Base-by-base conservation (phyloP, 2,888 invertebrate genomes). In the Julus scandinavius region DNA sequence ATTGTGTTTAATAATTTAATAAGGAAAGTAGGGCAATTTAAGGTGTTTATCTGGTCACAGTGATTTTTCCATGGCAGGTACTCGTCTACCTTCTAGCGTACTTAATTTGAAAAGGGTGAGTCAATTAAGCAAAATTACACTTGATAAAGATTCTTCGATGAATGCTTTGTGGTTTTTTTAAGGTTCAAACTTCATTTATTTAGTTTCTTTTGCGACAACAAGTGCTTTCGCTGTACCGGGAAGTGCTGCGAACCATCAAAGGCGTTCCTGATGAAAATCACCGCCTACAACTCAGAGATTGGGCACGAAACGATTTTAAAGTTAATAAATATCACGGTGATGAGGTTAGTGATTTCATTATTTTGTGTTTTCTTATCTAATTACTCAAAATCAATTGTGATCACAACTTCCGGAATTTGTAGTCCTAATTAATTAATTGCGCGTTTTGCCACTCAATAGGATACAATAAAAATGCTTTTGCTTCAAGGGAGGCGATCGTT, bases 41-140 rank as follows among this genome's bases (percentile, higher is more conserved):
- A n/a, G n/a, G n/a, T n/a, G n/a, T n/a, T 50, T 2, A 84, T 84
- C 45, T 84, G 40, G 84, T 84, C 84, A 41, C 40, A 45, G 29
- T 84, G 84, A 15, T 84, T 5, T 84, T 84, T 84, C 84, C 58
- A 87, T 87, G 87, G 87, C 38, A 17, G 58, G 29, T 4, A 38
- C 15, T 11, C 7, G 58, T 4, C 7, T 87, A 29, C 87, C 87
- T 1, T 15, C 87, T 9, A 54, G 58, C 15, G 87, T 58, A 20
- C 41, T 87, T 13, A 58, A 20, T 17, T 87, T 87, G n/a, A 87
- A 87, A 87, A 87, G 63, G 15, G 87, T 87, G 63, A 63, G 87
- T 50, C 11, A 86, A 49, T 29, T 84, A 50, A 50, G 4, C 3
- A 3, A 49, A 86, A 86, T 6, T 15, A 9, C n/a, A 6, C 6